Conservation (phyloP, 2,113 vertebrate species). For the Oncorhynchus gorbuscha region DNA sequence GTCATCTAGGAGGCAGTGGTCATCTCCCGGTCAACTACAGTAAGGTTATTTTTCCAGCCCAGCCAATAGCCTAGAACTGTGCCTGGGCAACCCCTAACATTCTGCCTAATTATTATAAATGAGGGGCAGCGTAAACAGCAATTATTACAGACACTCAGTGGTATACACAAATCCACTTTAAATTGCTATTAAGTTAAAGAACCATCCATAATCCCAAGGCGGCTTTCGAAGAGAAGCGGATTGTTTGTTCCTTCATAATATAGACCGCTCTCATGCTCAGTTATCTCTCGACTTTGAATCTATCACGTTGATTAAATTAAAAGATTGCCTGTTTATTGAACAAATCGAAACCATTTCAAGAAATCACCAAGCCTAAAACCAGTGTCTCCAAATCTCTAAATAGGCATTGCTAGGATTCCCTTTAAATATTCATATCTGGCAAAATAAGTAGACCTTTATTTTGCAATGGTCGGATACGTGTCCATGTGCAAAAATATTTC, state of each 20-base stretch:
- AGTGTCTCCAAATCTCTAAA: not conserved
- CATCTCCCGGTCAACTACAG: slow-evolving; percentile 93
- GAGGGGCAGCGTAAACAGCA: slow-evolving; percentile 84
- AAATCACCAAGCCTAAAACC: not conserved
- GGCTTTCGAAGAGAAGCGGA: slow-evolving; percentile 68
- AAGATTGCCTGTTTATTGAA: slow-evolving; percentile 38
- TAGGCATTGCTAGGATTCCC: not conserved
- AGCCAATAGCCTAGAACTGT: slow-evolving; percentile 92
- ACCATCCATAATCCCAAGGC: slow-evolving; percentile 77
- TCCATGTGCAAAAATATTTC: not conserved
- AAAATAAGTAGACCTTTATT: not conserved
- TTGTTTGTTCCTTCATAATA: slow-evolving; percentile 67
- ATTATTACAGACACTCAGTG: slow-evolving; percentile 82
- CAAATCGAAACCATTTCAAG: not conserved
- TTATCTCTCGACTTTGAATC: slow-evolving; percentile 66
- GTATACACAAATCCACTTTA: slow-evolving; percentile 83
- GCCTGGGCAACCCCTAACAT: slow-evolving; percentile 77
- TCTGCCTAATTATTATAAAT: slow-evolving; percentile 96
- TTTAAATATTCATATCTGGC: not conserved
- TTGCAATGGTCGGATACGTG: not conserved
- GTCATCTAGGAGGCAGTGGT: slow-evolving; percentile 94
- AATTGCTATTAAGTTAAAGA: slow-evolving; percentile 84
- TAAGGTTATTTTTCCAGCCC: slow-evolving; percentile 88
- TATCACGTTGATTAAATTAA: slow-evolving; percentile 69
- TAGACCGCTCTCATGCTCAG: slow-evolving; percentile 59